phyloP scores from a whole-genome alignment of 2,113 vertebrate species.

The Ptychochromis oligacanthus region DNA sequence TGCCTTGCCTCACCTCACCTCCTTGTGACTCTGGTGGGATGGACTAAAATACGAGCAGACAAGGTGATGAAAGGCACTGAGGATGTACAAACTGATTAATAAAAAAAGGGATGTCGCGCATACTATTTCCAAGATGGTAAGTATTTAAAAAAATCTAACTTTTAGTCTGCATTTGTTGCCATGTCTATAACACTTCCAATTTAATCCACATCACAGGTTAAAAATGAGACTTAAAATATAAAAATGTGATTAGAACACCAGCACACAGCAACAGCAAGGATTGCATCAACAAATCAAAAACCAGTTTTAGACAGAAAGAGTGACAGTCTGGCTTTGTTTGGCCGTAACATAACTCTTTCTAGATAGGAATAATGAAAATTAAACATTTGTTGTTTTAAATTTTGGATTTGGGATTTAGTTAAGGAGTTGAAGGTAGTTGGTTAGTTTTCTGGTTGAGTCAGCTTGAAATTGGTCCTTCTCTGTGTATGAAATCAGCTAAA shows the following conservation, averaged over 20 bases:
- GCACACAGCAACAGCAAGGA: not conserved
- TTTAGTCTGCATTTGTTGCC: not conserved
- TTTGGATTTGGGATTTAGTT: not conserved
- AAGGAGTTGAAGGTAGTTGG: not conserved
- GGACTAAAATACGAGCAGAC: too few species aligned
- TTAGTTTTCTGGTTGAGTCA: not conserved
- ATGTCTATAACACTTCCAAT: not conserved
- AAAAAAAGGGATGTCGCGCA: too few species aligned
- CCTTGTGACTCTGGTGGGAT: too few species aligned
- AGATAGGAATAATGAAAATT: accelerated
- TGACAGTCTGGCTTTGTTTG: not conserved
- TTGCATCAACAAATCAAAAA: not conserved
- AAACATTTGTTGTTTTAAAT: not conserved
- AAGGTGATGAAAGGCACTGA: too few species aligned
- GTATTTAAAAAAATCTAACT: not conserved
- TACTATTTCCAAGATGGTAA: too few species aligned
- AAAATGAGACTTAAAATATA: not conserved
- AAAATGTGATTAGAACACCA: not conserved
- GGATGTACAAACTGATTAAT: too few species aligned
- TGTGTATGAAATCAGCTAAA: accelerated
- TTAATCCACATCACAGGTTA: not conserved
- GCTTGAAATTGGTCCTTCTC: not conserved
- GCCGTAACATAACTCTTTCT: not conserved
- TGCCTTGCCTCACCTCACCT: too few species aligned
- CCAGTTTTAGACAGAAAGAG: not conserved